Base-by-base conservation (phyloP, 2,888 invertebrate genomes). In the Arctia plantaginis region DNA sequence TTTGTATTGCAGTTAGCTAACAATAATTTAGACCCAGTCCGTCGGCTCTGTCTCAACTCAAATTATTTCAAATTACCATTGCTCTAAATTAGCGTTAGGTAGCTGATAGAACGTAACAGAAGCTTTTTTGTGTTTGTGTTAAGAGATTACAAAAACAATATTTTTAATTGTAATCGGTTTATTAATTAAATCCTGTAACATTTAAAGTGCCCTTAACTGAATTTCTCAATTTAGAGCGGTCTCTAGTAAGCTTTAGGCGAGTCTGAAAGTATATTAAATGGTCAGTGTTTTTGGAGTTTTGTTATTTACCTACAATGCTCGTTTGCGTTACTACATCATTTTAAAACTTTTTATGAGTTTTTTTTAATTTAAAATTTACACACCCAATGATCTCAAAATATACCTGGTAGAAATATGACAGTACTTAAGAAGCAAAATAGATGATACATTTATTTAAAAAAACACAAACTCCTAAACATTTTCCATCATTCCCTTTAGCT, bases 1-100 rank as follows among this genome's bases (percentile, higher is more conserved):
- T 87, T 90, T 89, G 88, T 87, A 89, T 86, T 82, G 86, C 85
- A 88, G 87, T 91, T 90, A 86, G 83, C 81, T 82, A 88, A 88
- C 85, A 83, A 88, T 88, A 87, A 89, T 87, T 87, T 83, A 86
- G 80, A 85, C 73, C 81, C 74, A 79, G 78, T 80, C 78, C 82
- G 80, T 82, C 84, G 73, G 71, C 77, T 80, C 70, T 79, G 79
- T 79, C 82, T 78, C 78, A 72, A 81, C 81, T 80, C 79, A 75
- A 81, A 85, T 84, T 83, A 81, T 81, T 82, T 75, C 71, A 27
- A 80, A 84, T 72, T 80, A 67, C 83, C 72, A 79, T 79, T 77
- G 79, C 73, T 80, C 78, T 72, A 73, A 82, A 83, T 82, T 79
- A 78, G 75, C 74, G 75, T 79, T 78, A 59, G 71, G 71, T 83